phyloP scores from a whole-genome alignment of 2,888 invertebrate genomes.

The Biston stratarius region DNA sequence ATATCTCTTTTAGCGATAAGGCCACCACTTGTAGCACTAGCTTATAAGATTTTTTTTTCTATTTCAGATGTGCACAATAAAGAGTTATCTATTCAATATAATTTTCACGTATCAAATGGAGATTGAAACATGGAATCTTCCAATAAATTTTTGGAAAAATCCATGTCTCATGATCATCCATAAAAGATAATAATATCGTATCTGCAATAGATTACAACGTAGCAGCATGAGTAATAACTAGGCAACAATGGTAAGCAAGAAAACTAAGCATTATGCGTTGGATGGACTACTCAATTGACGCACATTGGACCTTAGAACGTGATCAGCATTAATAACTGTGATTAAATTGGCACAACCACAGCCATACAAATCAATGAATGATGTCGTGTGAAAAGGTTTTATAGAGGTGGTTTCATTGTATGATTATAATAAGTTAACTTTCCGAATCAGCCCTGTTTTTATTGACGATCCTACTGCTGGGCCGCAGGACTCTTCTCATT shows the following conservation, averaged over 20 bases:
- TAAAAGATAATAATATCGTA: neutral
- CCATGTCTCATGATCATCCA: neutral
- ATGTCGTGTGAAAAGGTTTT: constrained; percentile 5
- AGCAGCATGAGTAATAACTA: constrained; percentile 14
- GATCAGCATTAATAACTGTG: constrained; percentile 48
- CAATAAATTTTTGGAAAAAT: neutral
- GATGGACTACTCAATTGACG: constrained; percentile 53
- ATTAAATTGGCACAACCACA: constrained; percentile 6
- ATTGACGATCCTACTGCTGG: no score
- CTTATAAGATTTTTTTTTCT: no score
- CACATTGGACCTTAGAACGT: constrained; percentile 53
- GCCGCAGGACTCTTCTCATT: no score
- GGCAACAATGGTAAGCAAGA: constrained; percentile 37
- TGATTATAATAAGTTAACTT: neutral
- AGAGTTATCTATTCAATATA: no score
- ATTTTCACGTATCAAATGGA: neutral
- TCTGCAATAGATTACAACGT: constrained; percentile 23
- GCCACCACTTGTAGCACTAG: no score
- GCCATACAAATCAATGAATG: constrained; percentile 11
- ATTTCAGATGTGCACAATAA: no score
- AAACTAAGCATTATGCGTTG: constrained; percentile 37
- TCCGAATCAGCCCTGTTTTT: no score
- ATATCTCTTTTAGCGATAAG: no score
- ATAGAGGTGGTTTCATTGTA: neutral
- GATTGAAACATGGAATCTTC: neutral